These are phyloP conservation scores for Bombus pascuorum DNA, from an alignment of 1,140 invertebrate species.

Conservation along the genomic window DNA sequence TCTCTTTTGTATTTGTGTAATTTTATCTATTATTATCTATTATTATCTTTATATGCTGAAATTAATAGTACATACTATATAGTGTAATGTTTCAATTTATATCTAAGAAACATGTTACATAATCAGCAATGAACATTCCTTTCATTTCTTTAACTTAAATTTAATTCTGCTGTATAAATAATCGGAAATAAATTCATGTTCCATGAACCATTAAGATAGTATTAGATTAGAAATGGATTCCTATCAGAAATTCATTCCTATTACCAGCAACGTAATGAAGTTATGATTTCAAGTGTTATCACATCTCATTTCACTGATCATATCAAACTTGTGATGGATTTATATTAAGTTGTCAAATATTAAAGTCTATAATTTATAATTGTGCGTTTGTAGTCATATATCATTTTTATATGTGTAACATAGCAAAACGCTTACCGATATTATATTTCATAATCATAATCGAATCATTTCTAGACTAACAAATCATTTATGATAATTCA, in stretches of 20 bases:
- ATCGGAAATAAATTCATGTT: neutral
- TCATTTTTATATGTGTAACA: neutral
- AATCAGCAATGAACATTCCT: neutral
- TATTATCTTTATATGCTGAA: too few relatives aligned
- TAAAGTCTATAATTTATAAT: neutral
- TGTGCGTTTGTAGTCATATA: neutral
- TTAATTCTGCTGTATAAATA: neutral
- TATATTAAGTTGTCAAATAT: too few relatives aligned
- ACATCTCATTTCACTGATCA: neutral
- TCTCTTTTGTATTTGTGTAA: neutral
- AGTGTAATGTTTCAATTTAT: neutral
- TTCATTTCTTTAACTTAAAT: neutral
- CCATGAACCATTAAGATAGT: neutral
- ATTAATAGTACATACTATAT: neutral
- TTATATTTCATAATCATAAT: neutral
- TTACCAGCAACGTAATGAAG: neutral
- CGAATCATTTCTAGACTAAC: neutral
- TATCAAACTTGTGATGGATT: neutral
- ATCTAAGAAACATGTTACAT: neutral
- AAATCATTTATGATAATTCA: neutral
- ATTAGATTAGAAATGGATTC: neutral
- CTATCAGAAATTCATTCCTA: neutral
- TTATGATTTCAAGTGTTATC: neutral
- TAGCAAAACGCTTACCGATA: neutral
- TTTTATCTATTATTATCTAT: neutral